These are phyloP conservation scores for Otolemur garnettii DNA, from an alignment of 2,113 vertebrate species.

Conservation along the genomic window DNA sequence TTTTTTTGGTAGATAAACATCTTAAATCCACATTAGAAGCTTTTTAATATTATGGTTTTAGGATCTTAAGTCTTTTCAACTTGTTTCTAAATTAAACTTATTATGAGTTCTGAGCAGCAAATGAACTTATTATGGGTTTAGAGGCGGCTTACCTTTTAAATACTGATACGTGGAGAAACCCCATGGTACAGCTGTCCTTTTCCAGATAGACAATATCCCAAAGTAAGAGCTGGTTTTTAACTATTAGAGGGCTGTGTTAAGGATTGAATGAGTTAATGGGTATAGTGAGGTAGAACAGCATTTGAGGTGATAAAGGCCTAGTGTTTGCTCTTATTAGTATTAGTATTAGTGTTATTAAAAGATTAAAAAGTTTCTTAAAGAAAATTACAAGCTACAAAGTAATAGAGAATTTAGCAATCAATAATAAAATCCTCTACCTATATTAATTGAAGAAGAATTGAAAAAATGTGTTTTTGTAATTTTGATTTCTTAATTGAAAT, in stretches of 20 bases:
- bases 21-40: background rate
- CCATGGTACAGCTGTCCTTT: background rate
- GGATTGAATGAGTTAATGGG: too few relatives aligned
- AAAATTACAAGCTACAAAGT: constrained; percentile 33
- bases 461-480: constrained; percentile 18
- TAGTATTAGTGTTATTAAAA: background rate
- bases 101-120: background rate
- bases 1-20: constrained; percentile 24
- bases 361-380: background rate
- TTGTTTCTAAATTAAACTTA: background rate
- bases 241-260: too few relatives aligned
- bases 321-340: constrained; percentile 11
- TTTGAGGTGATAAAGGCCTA: background rate
- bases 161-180: background rate
- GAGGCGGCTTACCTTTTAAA: background rate
- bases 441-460: background rate
- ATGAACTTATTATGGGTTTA: constrained; percentile 11
- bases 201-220: background rate
- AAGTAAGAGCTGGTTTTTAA: background rate
- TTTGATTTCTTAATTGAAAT: constrained; percentile 45
- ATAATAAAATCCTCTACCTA: background rate
- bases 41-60: constrained; percentile 45
- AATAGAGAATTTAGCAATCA: constrained; percentile 9
- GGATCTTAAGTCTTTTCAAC: background rate
- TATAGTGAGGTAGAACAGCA: too few relatives aligned